Evolutionary conservation across 2,888 invertebrate species (phyloP).

Genomic region (Boloria selene): DNA sequence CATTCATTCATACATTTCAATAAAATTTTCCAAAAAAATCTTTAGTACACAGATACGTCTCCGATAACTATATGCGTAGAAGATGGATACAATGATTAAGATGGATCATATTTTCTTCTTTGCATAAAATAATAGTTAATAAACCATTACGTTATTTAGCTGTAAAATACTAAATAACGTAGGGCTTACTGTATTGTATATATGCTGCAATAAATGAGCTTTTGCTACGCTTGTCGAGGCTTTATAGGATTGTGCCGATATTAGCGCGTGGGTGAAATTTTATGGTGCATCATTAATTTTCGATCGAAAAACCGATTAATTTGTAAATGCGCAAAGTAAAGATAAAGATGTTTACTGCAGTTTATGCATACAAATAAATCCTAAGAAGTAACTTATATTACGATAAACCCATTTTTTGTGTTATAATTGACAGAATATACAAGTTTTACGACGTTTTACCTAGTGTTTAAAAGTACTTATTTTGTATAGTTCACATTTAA

Average conservation of each 20-base stretch:
- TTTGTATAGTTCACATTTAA: no score
- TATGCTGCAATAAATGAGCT: slow-evolving; percentile 25
- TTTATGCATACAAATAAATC: background rate
- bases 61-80: background rate
- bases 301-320: slow-evolving; percentile 18
- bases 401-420: background rate
- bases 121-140: slow-evolving; percentile 14
- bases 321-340: slow-evolving; percentile 14
- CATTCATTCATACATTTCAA: no score
- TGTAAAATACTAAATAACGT: slow-evolving; percentile 8
- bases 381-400: background rate
- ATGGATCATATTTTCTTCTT: background rate
- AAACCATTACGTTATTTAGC: slow-evolving; percentile 7
- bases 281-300: slow-evolving; percentile 19
- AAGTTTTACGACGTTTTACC: no score
- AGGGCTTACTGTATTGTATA: slow-evolving; percentile 12
- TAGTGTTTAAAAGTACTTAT: no score
- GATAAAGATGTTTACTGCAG: slow-evolving; percentile 13
- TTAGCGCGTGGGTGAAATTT: slow-evolving; percentile 46
- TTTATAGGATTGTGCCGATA: slow-evolving; percentile 43
- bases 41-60: no score
- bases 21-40: no score
- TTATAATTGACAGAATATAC: background rate
- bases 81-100: background rate
- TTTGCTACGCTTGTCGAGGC: slow-evolving; percentile 32